Evolutionary conservation across 1,140 invertebrate species (phyloP).

Genomic region (Tetramorium simillimum): DNA sequence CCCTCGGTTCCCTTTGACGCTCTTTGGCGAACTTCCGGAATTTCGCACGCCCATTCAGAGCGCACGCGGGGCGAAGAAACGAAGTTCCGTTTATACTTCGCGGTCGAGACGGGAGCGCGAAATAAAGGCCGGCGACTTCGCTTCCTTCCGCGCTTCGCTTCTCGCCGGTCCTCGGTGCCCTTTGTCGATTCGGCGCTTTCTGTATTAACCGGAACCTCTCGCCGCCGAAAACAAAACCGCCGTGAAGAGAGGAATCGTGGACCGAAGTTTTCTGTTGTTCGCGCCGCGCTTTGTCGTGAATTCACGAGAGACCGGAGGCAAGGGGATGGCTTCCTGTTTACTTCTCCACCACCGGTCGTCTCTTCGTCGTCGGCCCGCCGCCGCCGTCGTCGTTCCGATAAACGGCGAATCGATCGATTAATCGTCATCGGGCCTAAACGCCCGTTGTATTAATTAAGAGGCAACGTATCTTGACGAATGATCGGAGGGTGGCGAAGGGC

Average conservation of each 20-base stretch:
- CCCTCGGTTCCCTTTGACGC: constrained; percentile 34
- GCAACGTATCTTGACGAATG: constrained; percentile 49
- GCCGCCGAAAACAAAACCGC: constrained; percentile 40
- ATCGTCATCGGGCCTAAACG: neutral
- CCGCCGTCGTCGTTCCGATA: constrained; percentile 1
- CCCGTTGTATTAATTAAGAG: constrained; percentile 65
- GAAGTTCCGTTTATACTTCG: constrained; percentile 43
- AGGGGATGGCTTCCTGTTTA: constrained; percentile 45
- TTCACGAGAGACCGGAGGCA: neutral
- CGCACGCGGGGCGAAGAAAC: neutral
- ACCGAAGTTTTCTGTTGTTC: constrained; percentile 47
- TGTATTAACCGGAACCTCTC: constrained; percentile 56
- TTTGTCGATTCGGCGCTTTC: constrained; percentile 36
- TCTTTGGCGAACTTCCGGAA: constrained; percentile 49
- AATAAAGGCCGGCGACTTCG: constrained; percentile 48
- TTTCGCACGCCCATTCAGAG: constrained; percentile 35
- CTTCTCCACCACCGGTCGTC: neutral
- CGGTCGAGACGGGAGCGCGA: constrained; percentile 34
- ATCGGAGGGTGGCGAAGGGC: constrained; percentile 39
- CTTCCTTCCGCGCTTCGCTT: constrained; percentile 62
- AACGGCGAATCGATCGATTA: constrained; percentile 56
- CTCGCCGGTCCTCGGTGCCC: neutral
- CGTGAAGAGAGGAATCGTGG: constrained; percentile 33
- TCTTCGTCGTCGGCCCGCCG: neutral
- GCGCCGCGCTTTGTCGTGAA: constrained; percentile 38